Base-by-base conservation (phyloP, 2,797 vertebrate genomes). In the Calcarius lapponicus region DNA sequence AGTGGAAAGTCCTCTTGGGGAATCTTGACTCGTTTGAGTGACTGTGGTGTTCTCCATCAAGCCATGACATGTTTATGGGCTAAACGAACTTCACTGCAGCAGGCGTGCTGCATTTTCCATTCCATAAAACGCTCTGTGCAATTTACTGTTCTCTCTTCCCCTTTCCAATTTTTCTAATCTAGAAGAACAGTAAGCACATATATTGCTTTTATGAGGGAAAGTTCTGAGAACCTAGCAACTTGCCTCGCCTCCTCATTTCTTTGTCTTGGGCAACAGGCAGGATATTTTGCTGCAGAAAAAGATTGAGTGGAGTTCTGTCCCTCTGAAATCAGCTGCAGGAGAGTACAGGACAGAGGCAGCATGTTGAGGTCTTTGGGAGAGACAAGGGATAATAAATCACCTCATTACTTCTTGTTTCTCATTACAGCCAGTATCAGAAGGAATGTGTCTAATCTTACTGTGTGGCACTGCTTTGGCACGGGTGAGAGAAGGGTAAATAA, bases 141-240 rank as follows among this genome's bases (percentile, higher is more conserved):
- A 86, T 91, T 93, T 83, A 92, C 50, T 88, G 40, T 78, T 84
- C 90, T 80, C 82, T 92, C 80, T 86, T 86, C 79, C 71, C 71
- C 78, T 91, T 80, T 80, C 89, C 87, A 92, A n/a, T 88, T 94
- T 91, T 75, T 92, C 58, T 78, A 92, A 87, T 92, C 81, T 78
- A 38, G 66, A 90, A 83, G 86, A 93, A 83, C 79, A 96, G 64
- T 82, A 94, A 96, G 58, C 54, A 90, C 75, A 81, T 78, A 88
- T 45, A 93, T 72, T 90, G 92, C 51, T 88, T 96, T 95, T 96
- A 92, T 86, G 91, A 94, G 65, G 62, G 45, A 75, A 90, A 89
- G 79, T 61, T 95, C 72, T 90, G 56, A 91, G 89, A 75, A 75
- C 32, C 36, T 95, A 92, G 91, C 7, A 0, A 45, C 62, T 88